Percentiles rank a stretch among this genome's conserved stretches.
Conservation (phyloP, 2,888 invertebrate species). For the Pristionchus mayeri region DNA sequence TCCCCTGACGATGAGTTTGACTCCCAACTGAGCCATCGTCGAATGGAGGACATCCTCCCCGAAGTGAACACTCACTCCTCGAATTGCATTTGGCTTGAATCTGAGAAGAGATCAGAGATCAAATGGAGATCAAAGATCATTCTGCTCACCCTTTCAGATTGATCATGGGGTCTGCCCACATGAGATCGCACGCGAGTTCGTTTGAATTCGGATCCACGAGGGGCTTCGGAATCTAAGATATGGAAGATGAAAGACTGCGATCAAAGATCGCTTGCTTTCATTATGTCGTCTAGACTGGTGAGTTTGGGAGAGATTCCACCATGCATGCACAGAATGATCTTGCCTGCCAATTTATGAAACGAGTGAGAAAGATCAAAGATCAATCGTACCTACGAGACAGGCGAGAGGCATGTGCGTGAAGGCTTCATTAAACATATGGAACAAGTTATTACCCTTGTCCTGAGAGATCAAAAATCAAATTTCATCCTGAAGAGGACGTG, state of each 20-base stretch:
- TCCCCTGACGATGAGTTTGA: conserved; percentile 27
- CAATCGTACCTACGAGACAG: conserved; percentile 50
- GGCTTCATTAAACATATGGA: conserved; percentile 56
- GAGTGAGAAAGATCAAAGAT: neutral
- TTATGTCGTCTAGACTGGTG: conserved; percentile 57
- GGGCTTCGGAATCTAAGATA: conserved; percentile 56
- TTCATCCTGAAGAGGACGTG: too few species aligned
- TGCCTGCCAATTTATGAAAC: neutral
- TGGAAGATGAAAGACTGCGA: neutral
- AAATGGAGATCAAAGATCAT: neutral
- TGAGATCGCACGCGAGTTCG: conserved; percentile 56
- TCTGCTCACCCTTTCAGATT: conserved; percentile 39
- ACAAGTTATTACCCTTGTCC: conserved; percentile 51
- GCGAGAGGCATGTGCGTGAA: conserved; percentile 57
- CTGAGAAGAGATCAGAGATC: neutral
- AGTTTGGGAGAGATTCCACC: conserved; percentile 56
- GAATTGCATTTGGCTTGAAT: conserved; percentile 7
- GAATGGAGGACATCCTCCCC: conserved; percentile 20
- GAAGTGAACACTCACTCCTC: conserved; percentile 32
- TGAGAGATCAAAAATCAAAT: conserved; percentile 5
- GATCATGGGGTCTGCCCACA: conserved; percentile 63
- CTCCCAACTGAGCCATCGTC: neutral
- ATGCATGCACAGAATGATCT: conserved; percentile 59
- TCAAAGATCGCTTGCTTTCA: conserved; percentile 31
- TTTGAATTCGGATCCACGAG: conserved; percentile 49